Evolutionary conservation across 2,888 invertebrate genomes (phyloP), one percentile per base, ranked within the genome.

Genomic region (Drosophila mercatorum): DNA sequence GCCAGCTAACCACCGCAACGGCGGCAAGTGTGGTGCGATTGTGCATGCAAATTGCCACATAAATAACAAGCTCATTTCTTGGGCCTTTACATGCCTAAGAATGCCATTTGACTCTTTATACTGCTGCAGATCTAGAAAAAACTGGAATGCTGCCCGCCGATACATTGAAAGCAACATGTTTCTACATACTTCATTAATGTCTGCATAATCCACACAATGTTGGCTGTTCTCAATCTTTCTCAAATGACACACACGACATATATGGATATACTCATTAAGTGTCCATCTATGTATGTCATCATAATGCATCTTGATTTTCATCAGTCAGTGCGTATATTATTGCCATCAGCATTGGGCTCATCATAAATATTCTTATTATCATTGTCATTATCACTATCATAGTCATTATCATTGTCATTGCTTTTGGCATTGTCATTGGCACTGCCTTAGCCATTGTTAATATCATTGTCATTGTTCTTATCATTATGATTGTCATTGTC

Each of bases 11-110:
- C 44, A 64, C 46, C 55, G 17, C 65, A 61, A 44, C 38, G 17
- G 17, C 40, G n/a, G 8, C 26, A 22, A 52, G 41, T 73, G 61
- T 44, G 64, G 38, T 51, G 40, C 69, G 38, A 58, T 55, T 64
- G 52, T 64, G 40, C 38, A 72, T 72, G 72, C 61, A 73, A 72
- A 72, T 62, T 40, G 58, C 64, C 63, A 49, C 64, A 69, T 65
- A 62, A 65, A 79, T 53, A 46, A 43, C 41, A 31, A 78, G 40
- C 46, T 59, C 43, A 41, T 63, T 57, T 57, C 26, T 53, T 57
- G 8, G 22, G 36, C 53, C 38, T 22, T 59, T 31, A 34, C 17
- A 10, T 59, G 38, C 12, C 10, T 31, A 47, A 59, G 59, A 49
- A 47, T 57, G 44, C 17, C 34, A 57, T 44, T 41, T 41, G 41